These are phyloP conservation scores for Cladorhizidae sp. DNA, from an alignment of 37 sponge, comb jelly and placozoan genomes.

Conservation along the genomic window DNA sequence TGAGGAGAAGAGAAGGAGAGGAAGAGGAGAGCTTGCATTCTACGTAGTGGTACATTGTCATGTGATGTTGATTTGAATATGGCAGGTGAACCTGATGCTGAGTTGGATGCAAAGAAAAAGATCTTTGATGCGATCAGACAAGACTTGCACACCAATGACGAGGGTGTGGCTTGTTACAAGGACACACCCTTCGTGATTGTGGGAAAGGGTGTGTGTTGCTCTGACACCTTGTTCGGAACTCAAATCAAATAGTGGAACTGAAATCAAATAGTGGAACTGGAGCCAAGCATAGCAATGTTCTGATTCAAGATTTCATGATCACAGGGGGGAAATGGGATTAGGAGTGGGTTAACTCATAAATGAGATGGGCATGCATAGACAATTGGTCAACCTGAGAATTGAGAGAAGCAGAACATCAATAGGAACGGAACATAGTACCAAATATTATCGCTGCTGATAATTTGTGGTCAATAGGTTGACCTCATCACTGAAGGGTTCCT, in stretches of 20 bases:
- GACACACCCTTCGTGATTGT: slow-evolving; percentile 65
- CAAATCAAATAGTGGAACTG: slow-evolving; percentile 77
- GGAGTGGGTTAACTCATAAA: not conserved
- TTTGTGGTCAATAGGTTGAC: too few species aligned
- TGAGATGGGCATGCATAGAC: too few species aligned
- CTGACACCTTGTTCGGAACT: slow-evolving; percentile 55
- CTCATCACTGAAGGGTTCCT: too few species aligned
- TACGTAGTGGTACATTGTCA: not conserved
- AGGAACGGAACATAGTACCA: too few species aligned
- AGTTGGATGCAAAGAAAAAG: slow-evolving; percentile 96
- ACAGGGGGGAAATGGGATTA: not conserved
- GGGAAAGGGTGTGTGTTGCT: slow-evolving; percentile 82
- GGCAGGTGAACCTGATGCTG: slow-evolving; percentile 80
- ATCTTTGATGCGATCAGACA: slow-evolving; percentile 85
- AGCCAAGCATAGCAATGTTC: too few species aligned
- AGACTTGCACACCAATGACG: slow-evolving; percentile 67
- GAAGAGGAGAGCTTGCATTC: too few species aligned
- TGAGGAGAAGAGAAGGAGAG: too few species aligned
- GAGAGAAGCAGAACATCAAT: too few species aligned
- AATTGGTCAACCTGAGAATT: too few species aligned
- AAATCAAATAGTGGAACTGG: slow-evolving; percentile 1
- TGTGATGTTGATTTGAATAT: not conserved
- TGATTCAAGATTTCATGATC: too few species aligned
- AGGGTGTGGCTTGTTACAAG: slow-evolving; percentile 82
- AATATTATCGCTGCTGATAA: too few species aligned